Conservation (phyloP, 2,797 vertebrate species). For the Hyperoplus immaculatus region DNA sequence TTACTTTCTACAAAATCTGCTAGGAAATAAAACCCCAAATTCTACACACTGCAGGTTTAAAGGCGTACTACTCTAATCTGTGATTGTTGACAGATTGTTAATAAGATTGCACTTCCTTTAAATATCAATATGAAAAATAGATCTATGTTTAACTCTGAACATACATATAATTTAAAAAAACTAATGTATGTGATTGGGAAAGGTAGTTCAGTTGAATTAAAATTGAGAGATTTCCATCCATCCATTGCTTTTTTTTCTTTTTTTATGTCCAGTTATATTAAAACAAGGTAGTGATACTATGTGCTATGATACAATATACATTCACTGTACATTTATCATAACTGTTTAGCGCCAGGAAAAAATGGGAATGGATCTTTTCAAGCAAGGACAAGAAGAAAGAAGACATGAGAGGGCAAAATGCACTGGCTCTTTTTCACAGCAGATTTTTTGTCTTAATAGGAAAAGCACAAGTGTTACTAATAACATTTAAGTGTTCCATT, state of each 20-base stretch:
- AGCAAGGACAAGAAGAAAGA: neutral
- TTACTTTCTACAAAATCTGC: too few relatives aligned
- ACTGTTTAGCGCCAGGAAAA: conserved; percentile 1
- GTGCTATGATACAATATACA: neutral
- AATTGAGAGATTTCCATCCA: neutral
- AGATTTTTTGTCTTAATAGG: conserved; percentile 7
- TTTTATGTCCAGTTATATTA: neutral
- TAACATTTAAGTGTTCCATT: neutral
- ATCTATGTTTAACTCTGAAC: neutral
- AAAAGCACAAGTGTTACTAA: neutral
- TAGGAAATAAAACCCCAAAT: too few relatives aligned
- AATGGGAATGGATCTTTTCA: neutral
- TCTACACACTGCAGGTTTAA: too few relatives aligned
- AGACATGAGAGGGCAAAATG: neutral
- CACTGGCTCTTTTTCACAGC: neutral
- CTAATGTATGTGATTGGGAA: conserved; percentile 6
- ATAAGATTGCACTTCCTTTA: neutral
- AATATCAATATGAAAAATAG: neutral
- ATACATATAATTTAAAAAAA: neutral
- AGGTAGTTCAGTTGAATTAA: conserved; percentile 26
- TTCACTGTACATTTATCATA: conserved; percentile 1
- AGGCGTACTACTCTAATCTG: conserved; percentile 13
- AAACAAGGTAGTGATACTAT: neutral
- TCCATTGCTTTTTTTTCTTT: neutral
- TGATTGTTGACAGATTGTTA: neutral